A percentile compares a stretch with the other conserved stretches of the same genome.
Evolutionary conservation across 92 coral and sea anemone genomes (phyloP).

Genomic region (Epizoanthus stellaris): DNA sequence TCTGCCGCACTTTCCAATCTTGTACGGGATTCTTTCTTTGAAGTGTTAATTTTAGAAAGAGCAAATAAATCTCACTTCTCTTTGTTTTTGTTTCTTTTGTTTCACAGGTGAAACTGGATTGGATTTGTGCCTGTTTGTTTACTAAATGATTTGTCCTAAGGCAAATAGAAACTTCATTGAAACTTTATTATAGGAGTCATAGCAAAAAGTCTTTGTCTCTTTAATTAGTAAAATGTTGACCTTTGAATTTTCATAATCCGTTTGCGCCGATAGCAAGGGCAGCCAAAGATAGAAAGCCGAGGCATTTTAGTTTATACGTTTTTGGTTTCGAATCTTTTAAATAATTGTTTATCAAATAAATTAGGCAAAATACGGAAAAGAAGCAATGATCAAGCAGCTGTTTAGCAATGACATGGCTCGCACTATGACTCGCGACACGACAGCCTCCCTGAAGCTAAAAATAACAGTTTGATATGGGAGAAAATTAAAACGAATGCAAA

Average conservation of each 20-base stretch:
- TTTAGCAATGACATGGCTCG: background rate
- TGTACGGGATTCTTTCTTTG: slow-evolving; percentile 5
- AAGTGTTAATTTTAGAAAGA: slow-evolving; percentile 31
- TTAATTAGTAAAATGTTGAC: slow-evolving; percentile 36
- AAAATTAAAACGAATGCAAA: slow-evolving; percentile 26
- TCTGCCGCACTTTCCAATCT: slow-evolving; percentile 1
- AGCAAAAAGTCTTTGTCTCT: slow-evolving; percentile 3
- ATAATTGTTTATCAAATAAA: background rate
- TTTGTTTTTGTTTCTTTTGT: slow-evolving; percentile 37
- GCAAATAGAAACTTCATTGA: slow-evolving; percentile 28
- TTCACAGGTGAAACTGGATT: slow-evolving; percentile 22
- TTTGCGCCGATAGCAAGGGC: slow-evolving; percentile 25
- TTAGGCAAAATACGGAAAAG: background rate
- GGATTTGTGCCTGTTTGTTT: slow-evolving; percentile 39
- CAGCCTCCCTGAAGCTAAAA: slow-evolving; percentile 27
- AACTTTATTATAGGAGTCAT: slow-evolving; percentile 16
- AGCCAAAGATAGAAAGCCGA: background rate
- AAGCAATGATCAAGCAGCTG: background rate
- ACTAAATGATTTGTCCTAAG: slow-evolving; percentile 29
- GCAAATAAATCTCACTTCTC: slow-evolving; percentile 2
- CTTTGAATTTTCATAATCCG: slow-evolving; percentile 33
- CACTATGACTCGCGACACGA: background rate
- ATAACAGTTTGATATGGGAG: slow-evolving; percentile 12
- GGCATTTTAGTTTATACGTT: background rate
- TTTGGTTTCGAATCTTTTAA: background rate